These are phyloP conservation scores for Macrotis lagotis DNA, from an alignment of 2,113 vertebrate species.

Conservation along the genomic window DNA sequence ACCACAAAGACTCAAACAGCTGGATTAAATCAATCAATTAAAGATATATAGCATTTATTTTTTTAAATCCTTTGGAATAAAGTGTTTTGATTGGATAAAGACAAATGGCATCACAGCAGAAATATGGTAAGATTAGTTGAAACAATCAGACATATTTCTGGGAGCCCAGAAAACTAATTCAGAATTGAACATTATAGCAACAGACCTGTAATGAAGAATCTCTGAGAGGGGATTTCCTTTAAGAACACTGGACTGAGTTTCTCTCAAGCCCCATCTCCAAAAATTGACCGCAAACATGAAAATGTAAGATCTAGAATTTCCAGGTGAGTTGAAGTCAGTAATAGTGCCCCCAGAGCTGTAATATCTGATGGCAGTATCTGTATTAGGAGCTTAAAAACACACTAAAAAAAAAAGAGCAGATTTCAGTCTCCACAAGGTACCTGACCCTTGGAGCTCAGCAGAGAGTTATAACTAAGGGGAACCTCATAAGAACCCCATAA, in stretches of 20 bases:
- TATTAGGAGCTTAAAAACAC: not conserved
- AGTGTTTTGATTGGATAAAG: not conserved
- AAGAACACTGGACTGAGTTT: not conserved
- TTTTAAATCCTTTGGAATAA: not conserved
- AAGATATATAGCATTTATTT: not conserved
- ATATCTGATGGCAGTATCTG: not conserved
- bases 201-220: not conserved
- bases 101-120: not conserved
- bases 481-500: not conserved
- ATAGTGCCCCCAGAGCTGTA: not conserved
- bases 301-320: not conserved
- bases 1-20: too few species aligned
- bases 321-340: not conserved
- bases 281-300: not conserved
- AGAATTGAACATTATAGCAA: not conserved
- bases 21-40: not conserved
- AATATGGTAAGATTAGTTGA: not conserved
- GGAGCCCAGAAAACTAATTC: not conserved
- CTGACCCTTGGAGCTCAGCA: too few species aligned
- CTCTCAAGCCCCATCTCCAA: not conserved
- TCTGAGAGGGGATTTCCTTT: not conserved
- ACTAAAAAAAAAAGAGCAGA: too few species aligned
- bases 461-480: not conserved
- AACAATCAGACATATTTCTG: not conserved
- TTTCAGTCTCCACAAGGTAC: too few species aligned